Evolutionary conservation across 2,797 vertebrate species (phyloP).

Genomic region (Glyptemys insculpta): DNA sequence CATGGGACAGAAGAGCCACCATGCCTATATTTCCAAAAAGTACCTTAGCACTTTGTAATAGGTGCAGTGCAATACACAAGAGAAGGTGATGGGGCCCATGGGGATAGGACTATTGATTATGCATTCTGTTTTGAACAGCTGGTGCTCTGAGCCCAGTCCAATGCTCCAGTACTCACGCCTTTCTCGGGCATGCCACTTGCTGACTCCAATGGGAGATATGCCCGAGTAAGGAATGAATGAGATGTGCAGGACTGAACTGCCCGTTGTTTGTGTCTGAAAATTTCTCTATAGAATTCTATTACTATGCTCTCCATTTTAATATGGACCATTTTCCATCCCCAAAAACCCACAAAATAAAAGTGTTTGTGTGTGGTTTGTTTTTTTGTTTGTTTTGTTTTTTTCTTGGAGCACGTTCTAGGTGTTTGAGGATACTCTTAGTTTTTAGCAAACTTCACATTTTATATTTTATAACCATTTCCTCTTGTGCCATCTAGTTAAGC

Average conservation of each 20-base stretch:
- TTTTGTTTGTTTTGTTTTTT: neutral
- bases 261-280: neutral
- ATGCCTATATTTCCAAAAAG: neutral
- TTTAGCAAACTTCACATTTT: neutral
- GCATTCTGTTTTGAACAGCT: neutral
- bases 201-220: neutral
- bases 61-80: neutral
- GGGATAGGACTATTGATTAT: neutral
- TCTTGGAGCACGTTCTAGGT: neutral
- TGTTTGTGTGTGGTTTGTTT: no score
- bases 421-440: neutral
- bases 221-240: neutral
- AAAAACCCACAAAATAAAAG: neutral
- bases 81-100: neutral
- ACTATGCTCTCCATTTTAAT: neutral
- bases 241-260: fast-evolving
- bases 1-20: neutral
- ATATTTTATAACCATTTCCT: neutral
- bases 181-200: neutral
- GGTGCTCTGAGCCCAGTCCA: neutral
- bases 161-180: neutral
- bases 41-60: neutral
- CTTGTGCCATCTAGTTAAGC: neutral
- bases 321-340: neutral
- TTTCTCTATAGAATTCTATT: neutral